These are phyloP conservation scores for Siphlonurus alternatus DNA, from an alignment of 2,888 invertebrate species.

Conservation along the genomic window DNA sequence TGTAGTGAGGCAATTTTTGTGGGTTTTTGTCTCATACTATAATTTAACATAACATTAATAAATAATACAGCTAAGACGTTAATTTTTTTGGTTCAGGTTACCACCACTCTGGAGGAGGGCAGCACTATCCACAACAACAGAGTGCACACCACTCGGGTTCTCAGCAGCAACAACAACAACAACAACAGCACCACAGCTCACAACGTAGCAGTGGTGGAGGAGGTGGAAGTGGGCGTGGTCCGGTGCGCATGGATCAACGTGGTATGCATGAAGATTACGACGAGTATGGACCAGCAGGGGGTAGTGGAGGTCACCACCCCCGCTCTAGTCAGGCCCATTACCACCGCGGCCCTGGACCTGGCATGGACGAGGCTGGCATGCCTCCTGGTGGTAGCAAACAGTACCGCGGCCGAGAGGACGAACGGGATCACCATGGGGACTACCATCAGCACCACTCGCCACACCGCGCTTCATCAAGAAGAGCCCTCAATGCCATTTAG, in stretches of 20 bases:
- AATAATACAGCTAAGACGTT: too few relatives aligned
- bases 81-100: too few relatives aligned
- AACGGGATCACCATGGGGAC: background rate
- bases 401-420: conserved; percentile 5
- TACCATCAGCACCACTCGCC: conserved; percentile 27
- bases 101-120: background rate
- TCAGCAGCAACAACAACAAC: background rate
- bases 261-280: background rate
- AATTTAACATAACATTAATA: too few relatives aligned
- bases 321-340: conserved; percentile 1
- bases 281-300: background rate
- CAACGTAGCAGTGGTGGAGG: background rate
- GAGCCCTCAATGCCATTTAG: conserved; percentile 58
- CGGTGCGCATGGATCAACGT: background rate
- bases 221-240: background rate
- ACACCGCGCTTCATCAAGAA: conserved; percentile 39
- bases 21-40: too few relatives aligned
- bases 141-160: background rate
- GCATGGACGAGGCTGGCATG: background rate
- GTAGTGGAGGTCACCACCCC: conserved; percentile 5
- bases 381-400: background rate
- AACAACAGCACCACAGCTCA: conserved; percentile 27
- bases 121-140: background rate
- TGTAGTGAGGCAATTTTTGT: too few relatives aligned
- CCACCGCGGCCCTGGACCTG: background rate